Percentiles rank a stretch among this genome's conserved stretches.
phyloP scores from a whole-genome alignment of 2,888 invertebrate species.

The Ochlodes sylvanus region DNA sequence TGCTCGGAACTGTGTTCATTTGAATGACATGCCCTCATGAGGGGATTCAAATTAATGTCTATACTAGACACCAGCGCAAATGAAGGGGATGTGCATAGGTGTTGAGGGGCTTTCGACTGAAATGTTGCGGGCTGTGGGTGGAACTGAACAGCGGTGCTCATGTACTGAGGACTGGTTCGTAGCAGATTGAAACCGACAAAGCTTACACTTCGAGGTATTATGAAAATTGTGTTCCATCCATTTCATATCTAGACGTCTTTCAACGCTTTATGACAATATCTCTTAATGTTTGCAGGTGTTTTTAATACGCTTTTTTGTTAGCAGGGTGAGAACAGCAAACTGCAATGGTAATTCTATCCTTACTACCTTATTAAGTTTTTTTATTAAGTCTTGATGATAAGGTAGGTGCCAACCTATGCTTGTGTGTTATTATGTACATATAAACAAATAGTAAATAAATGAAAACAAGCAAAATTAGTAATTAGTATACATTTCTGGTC shows the following conservation, averaged over 20 bases:
- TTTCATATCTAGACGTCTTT: not conserved
- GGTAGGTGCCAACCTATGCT: too few species aligned
- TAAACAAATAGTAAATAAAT: not conserved
- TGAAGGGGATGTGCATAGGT: conserved; percentile 31
- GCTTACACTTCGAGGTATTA: not conserved
- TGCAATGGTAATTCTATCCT: too few species aligned
- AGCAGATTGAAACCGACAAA: not conserved
- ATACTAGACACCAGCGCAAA: conserved; percentile 31
- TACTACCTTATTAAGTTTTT: too few species aligned
- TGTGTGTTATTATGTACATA: too few species aligned
- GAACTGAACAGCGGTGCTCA: conserved; percentile 12
- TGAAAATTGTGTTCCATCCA: conserved; percentile 8
- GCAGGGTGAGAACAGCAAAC: too few species aligned
- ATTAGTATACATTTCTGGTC: not conserved
- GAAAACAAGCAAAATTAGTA: not conserved
- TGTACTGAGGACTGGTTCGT: not conserved
- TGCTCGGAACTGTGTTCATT: conserved; percentile 32
- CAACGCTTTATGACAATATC: not conserved
- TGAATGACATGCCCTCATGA: conserved; percentile 30
- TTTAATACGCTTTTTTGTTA: too few species aligned
- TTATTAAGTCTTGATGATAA: too few species aligned
- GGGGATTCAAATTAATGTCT: conserved; percentile 36
- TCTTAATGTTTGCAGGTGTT: too few species aligned
- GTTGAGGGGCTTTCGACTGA: conserved; percentile 29
- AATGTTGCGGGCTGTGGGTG: conserved; percentile 13